A percentile compares a stretch with the other conserved stretches of the same genome.
Evolutionary conservation across 2,797 vertebrate genomes (phyloP).

Genomic region (Enteromius argenteus): DNA sequence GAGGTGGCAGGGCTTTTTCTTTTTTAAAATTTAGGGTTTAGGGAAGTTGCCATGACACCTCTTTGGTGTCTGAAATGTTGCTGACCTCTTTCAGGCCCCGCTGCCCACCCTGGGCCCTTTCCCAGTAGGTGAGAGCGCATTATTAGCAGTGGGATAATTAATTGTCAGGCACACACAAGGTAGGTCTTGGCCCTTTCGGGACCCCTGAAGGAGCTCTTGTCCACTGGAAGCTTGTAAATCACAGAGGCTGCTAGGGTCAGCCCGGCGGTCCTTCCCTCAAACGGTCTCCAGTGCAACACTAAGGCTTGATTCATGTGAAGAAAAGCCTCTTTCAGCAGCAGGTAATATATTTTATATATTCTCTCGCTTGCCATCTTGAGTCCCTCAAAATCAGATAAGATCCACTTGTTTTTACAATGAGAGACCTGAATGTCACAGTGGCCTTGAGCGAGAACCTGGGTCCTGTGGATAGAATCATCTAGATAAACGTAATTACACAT

Average conservation of each 20-base stretch:
- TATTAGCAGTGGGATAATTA: conserved; percentile 69
- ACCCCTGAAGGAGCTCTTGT: conserved; percentile 55
- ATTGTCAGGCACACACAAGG: conserved; percentile 63
- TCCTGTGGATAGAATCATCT: conserved; percentile 32
- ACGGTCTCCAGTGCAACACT: conserved; percentile 35
- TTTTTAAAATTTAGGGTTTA: conserved; percentile 7
- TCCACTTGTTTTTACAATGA: conserved; percentile 48
- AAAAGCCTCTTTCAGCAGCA: conserved; percentile 57
- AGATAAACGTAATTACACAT: conserved; percentile 25
- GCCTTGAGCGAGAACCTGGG: conserved; percentile 23
- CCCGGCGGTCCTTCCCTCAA: background rate
- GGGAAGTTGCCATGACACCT: conserved; percentile 60
- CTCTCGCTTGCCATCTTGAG: conserved; percentile 8
- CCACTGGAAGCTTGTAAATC: conserved; percentile 62
- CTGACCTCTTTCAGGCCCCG: conserved; percentile 33
- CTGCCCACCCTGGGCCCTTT: conserved; percentile 31
- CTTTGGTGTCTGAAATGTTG: conserved; percentile 53
- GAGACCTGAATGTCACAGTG: conserved; percentile 36
- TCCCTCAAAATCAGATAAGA: conserved; percentile 52
- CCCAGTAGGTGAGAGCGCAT: conserved; percentile 68
- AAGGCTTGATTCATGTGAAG: conserved; percentile 54
- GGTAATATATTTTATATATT: conserved; percentile 57
- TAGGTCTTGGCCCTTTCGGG: conserved; percentile 53
- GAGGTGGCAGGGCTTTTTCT: conserved; percentile 17
- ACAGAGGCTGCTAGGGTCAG: conserved; percentile 45